A percentile compares a stretch with the other conserved stretches of the same genome.
These are phyloP conservation scores for Ginglymostoma cirratum DNA, from an alignment of 2,113 vertebrate genomes.

Conservation along the genomic window DNA sequence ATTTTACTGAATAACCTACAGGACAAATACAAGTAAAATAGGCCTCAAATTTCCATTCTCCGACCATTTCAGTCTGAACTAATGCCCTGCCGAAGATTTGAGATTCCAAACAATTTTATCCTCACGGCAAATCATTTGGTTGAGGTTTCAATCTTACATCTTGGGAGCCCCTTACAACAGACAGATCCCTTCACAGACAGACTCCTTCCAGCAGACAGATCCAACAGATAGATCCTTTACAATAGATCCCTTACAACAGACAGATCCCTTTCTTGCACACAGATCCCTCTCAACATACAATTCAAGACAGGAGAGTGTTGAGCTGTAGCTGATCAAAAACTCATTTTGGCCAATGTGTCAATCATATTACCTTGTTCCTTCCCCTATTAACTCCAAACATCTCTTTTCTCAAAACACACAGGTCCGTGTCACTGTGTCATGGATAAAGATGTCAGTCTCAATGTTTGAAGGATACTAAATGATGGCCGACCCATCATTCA, in stretches of 20 bases:
- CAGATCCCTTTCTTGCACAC: too few relatives aligned
- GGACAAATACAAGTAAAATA: not conserved
- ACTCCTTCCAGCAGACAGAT: too few relatives aligned
- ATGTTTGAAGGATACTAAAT: constrained; percentile 60
- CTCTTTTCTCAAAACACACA: not conserved
- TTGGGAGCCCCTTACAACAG: not conserved
- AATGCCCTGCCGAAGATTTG: not conserved
- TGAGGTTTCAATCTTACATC: not conserved
- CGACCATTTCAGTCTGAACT: not conserved
- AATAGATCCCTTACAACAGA: too few relatives aligned
- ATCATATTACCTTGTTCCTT: not conserved
- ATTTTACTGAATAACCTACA: not conserved
- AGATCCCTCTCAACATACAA: too few relatives aligned
- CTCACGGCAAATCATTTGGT: not conserved
- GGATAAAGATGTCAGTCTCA: not conserved
- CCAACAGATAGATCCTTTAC: not conserved
- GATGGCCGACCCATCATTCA: constrained; percentile 57
- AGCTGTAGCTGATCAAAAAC: not conserved
- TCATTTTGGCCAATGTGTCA: not conserved
- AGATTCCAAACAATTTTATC: not conserved
- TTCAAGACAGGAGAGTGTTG: not conserved
- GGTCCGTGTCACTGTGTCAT: not conserved
- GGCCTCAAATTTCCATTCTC: not conserved
- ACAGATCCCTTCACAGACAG: too few relatives aligned
- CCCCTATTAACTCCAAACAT: not conserved